Percentiles rank a stretch among this genome's conserved stretches.
Evolutionary conservation across 1,140 invertebrate species (phyloP).

Genomic region (Bombus vancouverensis): DNA sequence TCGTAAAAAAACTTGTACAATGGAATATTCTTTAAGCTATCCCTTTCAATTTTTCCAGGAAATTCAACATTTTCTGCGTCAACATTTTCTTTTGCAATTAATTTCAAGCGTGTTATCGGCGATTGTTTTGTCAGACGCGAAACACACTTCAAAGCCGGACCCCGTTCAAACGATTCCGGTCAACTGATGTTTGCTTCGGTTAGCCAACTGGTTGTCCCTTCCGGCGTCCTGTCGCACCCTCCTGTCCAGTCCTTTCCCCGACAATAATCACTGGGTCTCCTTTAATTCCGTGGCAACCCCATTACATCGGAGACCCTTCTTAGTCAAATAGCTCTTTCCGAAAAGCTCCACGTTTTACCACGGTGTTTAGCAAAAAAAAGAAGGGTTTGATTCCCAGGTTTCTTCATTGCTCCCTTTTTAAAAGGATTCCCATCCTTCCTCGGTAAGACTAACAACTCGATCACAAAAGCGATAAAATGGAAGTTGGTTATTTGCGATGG

Average conservation of each 20-base stretch:
- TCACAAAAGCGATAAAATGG: not conserved
- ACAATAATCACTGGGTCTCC: slow-evolving; percentile 71
- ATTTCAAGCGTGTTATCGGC: not conserved
- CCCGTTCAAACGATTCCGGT: slow-evolving; percentile 55
- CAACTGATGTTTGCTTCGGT: slow-evolving; percentile 55
- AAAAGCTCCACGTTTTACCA: not conserved
- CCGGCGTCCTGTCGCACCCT: slow-evolving; percentile 35
- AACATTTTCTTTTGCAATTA: slow-evolving; percentile 19
- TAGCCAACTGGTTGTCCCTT: slow-evolving; percentile 45
- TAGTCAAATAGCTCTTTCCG: slow-evolving; percentile 71
- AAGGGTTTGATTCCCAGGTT: slow-evolving; percentile 8
- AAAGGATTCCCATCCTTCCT: slow-evolving; percentile 12
- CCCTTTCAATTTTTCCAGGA: not conserved
- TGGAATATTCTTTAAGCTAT: not conserved
- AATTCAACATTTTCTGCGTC: not conserved
- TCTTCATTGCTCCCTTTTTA: slow-evolving; percentile 43
- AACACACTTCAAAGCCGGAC: slow-evolving; percentile 9
- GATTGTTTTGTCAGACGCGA: slow-evolving; percentile 31
- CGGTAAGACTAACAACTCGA: not conserved
- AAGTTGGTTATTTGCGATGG: not conserved
- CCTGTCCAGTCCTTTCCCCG: slow-evolving; percentile 46
- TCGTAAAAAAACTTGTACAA: not conserved
- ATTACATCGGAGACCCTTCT: slow-evolving; percentile 72
- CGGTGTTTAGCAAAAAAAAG: not conserved
- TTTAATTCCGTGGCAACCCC: slow-evolving; percentile 75